Evolutionary conservation across 1,140 invertebrate species (phyloP), one percentile per base, ranked within the genome.

Genomic region (Drosophila sucinea): DNA sequence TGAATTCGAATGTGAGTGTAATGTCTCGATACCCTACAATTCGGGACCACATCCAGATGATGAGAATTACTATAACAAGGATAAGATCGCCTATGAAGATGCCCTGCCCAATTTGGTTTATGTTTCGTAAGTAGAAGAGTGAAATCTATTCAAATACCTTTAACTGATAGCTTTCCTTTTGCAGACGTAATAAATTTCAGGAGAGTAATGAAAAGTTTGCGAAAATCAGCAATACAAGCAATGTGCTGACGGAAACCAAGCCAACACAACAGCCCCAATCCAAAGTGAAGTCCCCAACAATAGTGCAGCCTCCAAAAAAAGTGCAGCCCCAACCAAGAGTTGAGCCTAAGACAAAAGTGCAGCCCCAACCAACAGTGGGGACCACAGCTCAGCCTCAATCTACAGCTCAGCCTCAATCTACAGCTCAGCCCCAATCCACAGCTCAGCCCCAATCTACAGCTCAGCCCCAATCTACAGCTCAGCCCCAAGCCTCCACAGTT

Each of bases 51-150:
- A 70, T 55, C 90, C 90, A 0, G 58, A 86, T 29, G 90, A 86
- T 61, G 84, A 89, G 62, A 67, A 90, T 4, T 91, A 71, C 27
- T 90, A 90, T 27, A 80, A 84, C 17, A 81, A 77, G 47, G 81
- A 83, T 8, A 70, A 91, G 29, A 67, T 79, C 4, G 69, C 69
- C 58, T 91, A 91, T 29, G 83, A 83, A 40, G 81, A 85, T 44
- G 73, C 79, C 3, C 17, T 91, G 41, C 74, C 74, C 1, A 82
- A 91, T 77, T 74, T 91, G 1, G 73, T 91, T 25, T 91, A 80
- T 61, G 85, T 90, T 38, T 78, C 80, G 79, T 90, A 75, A 77
- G 73, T 27, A 4, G 25, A 6, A 3, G 8, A 7, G 3, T 1
- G 29, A 1, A 29, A 17, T 0, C 5, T 8, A 17, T 17, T 17